These are phyloP conservation scores for Octodon degus DNA, from an alignment of 2,113 vertebrate species.

Conservation along the genomic window DNA sequence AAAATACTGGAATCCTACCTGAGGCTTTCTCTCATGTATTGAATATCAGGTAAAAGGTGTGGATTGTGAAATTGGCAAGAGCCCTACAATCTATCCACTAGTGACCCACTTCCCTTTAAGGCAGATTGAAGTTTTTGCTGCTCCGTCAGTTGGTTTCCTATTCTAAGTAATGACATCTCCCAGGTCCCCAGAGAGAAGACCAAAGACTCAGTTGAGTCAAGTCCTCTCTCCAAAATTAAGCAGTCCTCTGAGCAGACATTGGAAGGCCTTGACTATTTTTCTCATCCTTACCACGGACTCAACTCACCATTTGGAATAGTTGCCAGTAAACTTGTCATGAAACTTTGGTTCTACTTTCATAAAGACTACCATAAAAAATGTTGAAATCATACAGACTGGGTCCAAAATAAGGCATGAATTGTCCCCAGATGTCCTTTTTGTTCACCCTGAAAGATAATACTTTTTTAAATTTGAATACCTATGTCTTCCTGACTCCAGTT, in stretches of 20 bases:
- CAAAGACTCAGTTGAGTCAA: not conserved
- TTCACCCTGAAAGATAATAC: not conserved
- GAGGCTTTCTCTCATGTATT: not conserved
- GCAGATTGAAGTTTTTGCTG: not conserved
- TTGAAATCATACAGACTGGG: not conserved
- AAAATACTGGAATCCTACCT: not conserved
- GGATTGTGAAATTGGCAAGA: not conserved
- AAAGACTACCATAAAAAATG: not conserved
- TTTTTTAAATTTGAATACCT: not conserved
- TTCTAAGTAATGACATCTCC: not conserved
- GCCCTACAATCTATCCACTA: not conserved
- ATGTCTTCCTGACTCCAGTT: not conserved
- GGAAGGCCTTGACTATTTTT: not conserved
- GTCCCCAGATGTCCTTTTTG: not conserved
- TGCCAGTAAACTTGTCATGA: not conserved
- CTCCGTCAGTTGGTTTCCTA: not conserved
- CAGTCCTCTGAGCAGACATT: not conserved
- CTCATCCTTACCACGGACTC: not conserved
- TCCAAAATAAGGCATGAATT: conserved; percentile 16
- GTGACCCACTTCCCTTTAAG: not conserved
- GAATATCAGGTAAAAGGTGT: not conserved
- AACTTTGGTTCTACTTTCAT: not conserved
- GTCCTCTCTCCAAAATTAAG: not conserved
- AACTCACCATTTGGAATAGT: not conserved
- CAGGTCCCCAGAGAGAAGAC: accelerated